Evolutionary conservation across 37 sponge, comb jelly and placozoan genomes (phyloP), one percentile per base, ranked within the genome.

Genomic region (Halisarca cf. caerulea): DNA sequence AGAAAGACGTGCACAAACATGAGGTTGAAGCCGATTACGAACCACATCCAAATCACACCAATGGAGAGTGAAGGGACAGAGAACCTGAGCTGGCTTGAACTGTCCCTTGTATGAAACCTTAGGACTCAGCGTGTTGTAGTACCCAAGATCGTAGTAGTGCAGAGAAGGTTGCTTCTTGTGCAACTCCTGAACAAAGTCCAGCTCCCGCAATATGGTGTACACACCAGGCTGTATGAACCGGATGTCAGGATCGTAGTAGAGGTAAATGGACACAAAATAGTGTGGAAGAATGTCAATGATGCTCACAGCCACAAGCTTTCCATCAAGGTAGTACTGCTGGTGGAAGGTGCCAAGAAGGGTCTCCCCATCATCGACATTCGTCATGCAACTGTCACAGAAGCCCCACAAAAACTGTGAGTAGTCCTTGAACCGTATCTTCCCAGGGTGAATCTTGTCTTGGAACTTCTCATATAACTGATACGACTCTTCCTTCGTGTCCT

Each of bases 261-360:
- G 75, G 57, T 92, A 92, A 42, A 88, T 90, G 66, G 89, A 92
- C 28, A 92, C 73, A 11, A 92, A 86, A 32, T 86, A 86, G 33
- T 47, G 66, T 23, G 93, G 93, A 21, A 92, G 71, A 20, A 92
- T 89, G 72, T 92, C 93, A 2, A 92, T 41, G 54, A 92, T 85
- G 9, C 87, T 89, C 1, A 92, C 90, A 21, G 86, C 90, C 55
- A 89, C 55, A 24, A 92, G 79, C 17, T 86, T 86, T 7, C 83
- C 93, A 51, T 92, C 93, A 0, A 92, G 62, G 30, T 80, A 80
- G 59, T 92, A 92, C 60, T 89, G 90, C 35, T 85, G 93, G 75
- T 92, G 93, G 51, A 75, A 92, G 42, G 89, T 74, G 17, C 93
- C 93, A 3, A 28, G 68, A 0, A 80, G 7, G 20, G 84, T 83